Evolutionary conservation across 2,888 invertebrate species (phyloP), one percentile per base, ranked within the genome.

Genomic region (Thelaira solivaga): DNA sequence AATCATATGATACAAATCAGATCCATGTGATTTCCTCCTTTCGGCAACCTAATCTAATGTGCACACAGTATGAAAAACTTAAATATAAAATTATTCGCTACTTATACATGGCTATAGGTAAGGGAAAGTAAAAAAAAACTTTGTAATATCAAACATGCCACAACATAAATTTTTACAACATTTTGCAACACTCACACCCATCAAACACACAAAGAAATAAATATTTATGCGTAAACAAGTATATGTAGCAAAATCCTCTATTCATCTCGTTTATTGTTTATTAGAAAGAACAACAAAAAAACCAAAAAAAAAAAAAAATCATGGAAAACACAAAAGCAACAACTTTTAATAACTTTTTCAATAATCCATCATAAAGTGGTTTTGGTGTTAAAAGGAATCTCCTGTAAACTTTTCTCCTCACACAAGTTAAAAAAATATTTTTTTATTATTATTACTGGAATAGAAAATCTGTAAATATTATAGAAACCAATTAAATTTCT

Each of bases 281-380:
- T 55, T 64, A 61, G 57, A n/a, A n/a, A n/a, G n/a, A 13, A 49
- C 45, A 62, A 67, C 26, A 47, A 5, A 39, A 2, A 36, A 61
- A 26, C 68, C 47, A 45, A 64, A 47, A 16, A 24, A 11, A 1
- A 41, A 39, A 26, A 62, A 39, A 53, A 64, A 39, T 16, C n/a
- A n/a, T n/a, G n/a, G 41, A 65, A 45, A 34, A 8, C 45, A 64
- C 65, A 76, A 79, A 45, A 75, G 64, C 47, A 68, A 79, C 75
- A 81, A 81, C 80, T 81, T 81, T 81, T 80, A 68, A 79, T 76
- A 81, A 81, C 80, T 81, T 81, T 81, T 80, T 76, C 81, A 80
- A 81, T 81, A 81, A 81, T 80, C 80, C 78, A 79, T 80, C 79
- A 81, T 75, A 80, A 79, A 76, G 76, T 80, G 76, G 76, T 77